These are phyloP conservation scores for Toxotes chatareus DNA, from an alignment of 2,113 vertebrate genomes.

Conservation along the genomic window DNA sequence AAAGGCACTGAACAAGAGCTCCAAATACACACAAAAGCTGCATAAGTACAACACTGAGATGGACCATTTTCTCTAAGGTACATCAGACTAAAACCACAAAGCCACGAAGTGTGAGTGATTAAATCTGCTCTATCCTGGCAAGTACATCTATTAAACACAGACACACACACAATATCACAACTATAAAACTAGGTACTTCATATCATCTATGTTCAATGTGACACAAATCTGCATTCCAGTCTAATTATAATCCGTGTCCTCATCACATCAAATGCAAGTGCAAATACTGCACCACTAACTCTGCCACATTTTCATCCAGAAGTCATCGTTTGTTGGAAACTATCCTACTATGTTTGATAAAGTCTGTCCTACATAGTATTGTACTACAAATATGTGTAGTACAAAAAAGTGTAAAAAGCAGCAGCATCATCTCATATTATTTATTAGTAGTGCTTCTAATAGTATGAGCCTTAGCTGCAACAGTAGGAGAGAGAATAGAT, in stretches of 20 bases:
- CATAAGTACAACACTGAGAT: background rate
- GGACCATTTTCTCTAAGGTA: background rate
- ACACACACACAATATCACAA: background rate
- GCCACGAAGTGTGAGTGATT: constrained; percentile 1
- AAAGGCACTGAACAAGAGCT: too few relatives aligned
- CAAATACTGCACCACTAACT: background rate
- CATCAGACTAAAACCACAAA: background rate
- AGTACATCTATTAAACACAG: background rate
- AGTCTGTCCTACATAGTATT: too few relatives aligned
- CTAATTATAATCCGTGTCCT: background rate
- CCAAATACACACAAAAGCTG: too few relatives aligned
- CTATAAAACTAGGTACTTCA: background rate
- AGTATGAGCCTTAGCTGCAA: background rate
- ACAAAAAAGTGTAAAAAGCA: background rate
- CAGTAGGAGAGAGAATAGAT: too few relatives aligned
- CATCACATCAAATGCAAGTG: background rate
- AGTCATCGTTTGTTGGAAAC: too few relatives aligned
- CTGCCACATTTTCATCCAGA: background rate
- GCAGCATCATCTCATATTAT: background rate
- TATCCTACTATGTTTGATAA: too few relatives aligned
- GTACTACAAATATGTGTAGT: too few relatives aligned
- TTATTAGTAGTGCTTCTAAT: background rate
- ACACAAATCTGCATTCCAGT: background rate
- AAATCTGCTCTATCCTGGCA: background rate
- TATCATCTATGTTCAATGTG: too few relatives aligned